Conservation (phyloP, 2,113 vertebrate genomes). For the Petrocephalus zakoni region DNA sequence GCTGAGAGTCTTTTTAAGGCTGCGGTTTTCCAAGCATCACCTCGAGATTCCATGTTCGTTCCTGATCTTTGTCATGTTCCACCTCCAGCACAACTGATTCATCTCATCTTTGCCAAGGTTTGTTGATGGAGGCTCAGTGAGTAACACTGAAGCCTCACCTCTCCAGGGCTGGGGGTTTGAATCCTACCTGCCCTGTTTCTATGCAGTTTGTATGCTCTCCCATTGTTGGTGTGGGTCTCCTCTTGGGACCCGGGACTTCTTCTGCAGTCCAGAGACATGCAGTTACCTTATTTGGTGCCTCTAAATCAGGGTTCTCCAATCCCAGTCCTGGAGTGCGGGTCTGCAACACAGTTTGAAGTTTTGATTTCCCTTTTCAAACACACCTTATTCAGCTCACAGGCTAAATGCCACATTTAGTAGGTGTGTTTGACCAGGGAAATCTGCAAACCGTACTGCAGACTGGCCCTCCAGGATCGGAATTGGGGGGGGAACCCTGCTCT, state of each 20-base stretch:
- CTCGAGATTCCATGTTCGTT: neutral
- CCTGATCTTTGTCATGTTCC: neutral
- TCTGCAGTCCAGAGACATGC: neutral
- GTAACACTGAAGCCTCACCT: neutral
- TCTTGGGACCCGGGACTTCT: neutral
- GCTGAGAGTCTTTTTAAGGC: neutral
- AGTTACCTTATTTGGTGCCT: neutral
- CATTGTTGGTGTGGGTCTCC: neutral
- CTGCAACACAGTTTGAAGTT: neutral
- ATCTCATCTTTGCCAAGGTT: neutral
- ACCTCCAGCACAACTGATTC: neutral
- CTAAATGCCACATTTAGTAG: neutral
- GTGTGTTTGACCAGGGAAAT: neutral
- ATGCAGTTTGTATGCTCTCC: neutral
- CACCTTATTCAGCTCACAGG: neutral
- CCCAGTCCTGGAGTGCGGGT: neutral
- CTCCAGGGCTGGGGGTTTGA: neutral
- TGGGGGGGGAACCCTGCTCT: neutral
- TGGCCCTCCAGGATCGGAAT: neutral
- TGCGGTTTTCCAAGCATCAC: neutral
- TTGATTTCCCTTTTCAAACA: neutral
- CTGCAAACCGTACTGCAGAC: neutral
- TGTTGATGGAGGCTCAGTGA: neutral
- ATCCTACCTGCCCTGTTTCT: neutral
- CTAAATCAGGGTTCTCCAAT: neutral